These are phyloP conservation scores for Burhinus bistriatus DNA, from an alignment of 2,113 vertebrate species.

Conservation along the genomic window DNA sequence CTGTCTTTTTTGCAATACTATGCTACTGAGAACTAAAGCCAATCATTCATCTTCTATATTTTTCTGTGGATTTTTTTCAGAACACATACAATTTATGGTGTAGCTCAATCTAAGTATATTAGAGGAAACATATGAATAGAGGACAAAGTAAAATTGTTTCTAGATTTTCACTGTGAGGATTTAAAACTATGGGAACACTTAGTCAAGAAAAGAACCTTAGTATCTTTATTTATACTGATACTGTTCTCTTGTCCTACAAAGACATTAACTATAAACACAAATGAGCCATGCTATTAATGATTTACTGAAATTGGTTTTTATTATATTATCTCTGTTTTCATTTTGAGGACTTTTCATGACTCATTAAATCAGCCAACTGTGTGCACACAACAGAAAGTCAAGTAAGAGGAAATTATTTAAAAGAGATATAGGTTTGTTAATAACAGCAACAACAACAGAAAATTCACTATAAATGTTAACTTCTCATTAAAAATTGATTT, in stretches of 20 bases:
- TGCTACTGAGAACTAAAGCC: neutral
- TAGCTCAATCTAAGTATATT: neutral
- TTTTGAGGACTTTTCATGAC: conserved; percentile 50
- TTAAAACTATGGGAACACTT: neutral
- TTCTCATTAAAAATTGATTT: conserved; percentile 30
- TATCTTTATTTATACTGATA: neutral
- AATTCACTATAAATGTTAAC: neutral
- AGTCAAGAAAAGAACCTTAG: neutral
- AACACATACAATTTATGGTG: neutral
- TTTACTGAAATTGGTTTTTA: conserved; percentile 11
- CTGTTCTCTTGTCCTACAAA: neutral
- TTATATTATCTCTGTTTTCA: conserved; percentile 19
- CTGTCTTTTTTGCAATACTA: neutral
- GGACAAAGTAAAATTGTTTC: neutral
- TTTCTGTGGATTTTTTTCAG: neutral
- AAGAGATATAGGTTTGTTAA: neutral
- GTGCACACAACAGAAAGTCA: neutral
- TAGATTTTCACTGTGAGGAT: neutral
- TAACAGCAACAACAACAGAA: neutral
- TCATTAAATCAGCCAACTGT: conserved; percentile 52
- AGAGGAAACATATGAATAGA: neutral
- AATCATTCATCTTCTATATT: neutral
- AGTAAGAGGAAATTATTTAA: conserved; percentile 35
- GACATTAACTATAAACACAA: conserved; percentile 19
- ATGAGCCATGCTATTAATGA: conserved; percentile 11